Evolutionary conservation across 2,888 invertebrate genomes (phyloP).

Genomic region (Globia sparganii): DNA sequence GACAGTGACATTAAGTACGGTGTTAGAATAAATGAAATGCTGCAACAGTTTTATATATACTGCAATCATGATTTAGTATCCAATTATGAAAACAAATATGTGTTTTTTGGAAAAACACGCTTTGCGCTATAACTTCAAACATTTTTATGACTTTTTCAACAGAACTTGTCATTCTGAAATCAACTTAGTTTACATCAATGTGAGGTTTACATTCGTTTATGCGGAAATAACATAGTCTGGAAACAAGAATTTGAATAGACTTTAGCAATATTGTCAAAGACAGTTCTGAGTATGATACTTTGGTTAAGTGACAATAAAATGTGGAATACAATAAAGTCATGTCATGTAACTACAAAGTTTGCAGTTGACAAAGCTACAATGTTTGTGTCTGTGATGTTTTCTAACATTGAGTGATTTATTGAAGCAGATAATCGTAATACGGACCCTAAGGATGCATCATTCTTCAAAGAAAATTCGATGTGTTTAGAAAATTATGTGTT

Average conservation of each 20-base stretch:
- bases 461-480: not conserved
- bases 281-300: conserved; percentile 41
- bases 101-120: not conserved
- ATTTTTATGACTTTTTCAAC: not conserved
- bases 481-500: not conserved
- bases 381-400: conserved; percentile 24
- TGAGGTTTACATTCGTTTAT: not conserved
- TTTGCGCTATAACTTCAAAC: not conserved
- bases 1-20: conserved; percentile 67
- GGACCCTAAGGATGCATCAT: not conserved
- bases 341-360: conserved; percentile 12
- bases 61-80: not conserved
- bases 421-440: not conserved
- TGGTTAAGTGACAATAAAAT: conserved; percentile 26
- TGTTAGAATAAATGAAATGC: conserved; percentile 55
- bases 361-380: not conserved
- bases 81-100: not conserved
- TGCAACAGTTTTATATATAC: conserved; percentile 26
- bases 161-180: not conserved
- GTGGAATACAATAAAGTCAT: not conserved
- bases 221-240: not conserved
- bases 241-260: not conserved
- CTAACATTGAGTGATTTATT: conserved; percentile 5
- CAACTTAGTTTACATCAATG: not conserved
- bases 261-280: conserved; percentile 31